phyloP scores from a whole-genome alignment of 2,113 vertebrate genomes.

The Hypanus sabinus region DNA sequence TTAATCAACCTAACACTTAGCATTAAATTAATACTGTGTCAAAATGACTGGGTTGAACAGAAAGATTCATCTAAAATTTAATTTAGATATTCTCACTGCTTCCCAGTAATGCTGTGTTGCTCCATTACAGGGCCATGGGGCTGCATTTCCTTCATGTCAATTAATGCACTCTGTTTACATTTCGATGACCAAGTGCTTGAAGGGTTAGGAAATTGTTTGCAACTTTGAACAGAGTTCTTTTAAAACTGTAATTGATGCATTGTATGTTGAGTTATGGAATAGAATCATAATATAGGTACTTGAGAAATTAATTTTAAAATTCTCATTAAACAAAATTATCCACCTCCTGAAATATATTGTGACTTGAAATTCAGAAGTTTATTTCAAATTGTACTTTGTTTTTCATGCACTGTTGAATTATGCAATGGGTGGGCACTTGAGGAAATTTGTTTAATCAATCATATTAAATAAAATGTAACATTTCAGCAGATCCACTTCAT shows the following conservation, averaged over 20 bases:
- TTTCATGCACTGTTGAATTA: background rate
- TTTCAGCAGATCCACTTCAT: conserved; percentile 18
- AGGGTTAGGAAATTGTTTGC: background rate
- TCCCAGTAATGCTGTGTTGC: background rate
- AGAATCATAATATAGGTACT: background rate
- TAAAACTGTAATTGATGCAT: background rate
- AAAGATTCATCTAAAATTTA: background rate
- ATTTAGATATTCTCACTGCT: background rate
- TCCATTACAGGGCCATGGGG: background rate
- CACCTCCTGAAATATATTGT: background rate
- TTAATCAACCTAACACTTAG: background rate
- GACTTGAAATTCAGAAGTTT: background rate
- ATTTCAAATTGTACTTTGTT: background rate
- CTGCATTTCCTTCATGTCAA: background rate
- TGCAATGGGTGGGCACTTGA: background rate
- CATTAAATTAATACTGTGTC: background rate
- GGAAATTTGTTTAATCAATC: background rate
- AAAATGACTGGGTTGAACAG: background rate
- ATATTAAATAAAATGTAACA: conserved; percentile 3
- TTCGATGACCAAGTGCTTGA: background rate
- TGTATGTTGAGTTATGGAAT: background rate
- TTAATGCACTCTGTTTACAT: background rate
- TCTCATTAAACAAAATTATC: background rate
- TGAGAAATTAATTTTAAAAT: background rate
- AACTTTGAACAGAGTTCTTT: background rate